Base-by-base conservation (phyloP, 2,888 invertebrate species). In the Bombylius discolor region DNA sequence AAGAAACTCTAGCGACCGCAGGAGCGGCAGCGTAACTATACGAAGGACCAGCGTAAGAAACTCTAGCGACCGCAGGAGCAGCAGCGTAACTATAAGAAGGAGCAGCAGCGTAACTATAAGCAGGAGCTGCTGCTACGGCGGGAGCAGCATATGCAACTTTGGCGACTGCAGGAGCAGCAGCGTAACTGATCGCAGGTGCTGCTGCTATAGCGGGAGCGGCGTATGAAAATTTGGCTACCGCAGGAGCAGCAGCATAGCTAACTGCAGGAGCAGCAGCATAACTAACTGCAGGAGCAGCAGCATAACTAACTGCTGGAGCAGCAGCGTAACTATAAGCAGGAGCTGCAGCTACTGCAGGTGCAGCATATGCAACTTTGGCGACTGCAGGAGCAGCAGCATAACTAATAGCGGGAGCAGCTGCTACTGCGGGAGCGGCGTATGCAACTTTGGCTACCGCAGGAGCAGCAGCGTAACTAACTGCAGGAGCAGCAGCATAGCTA, bases 41-140 rank as follows among this genome's bases (percentile, higher is more conserved):
- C 31, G 51, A 23, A 8, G 58, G 55, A 8, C 58, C 59, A 47
- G 59, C 61, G 53, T 65, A 62, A 3, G 67, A 66, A n/a, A 61
- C 61, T n/a, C n/a, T n/a, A n/a, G n/a, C n/a, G 3, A 51, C 55
- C 4, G 54, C 52, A 11, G 58, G 58, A 12, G 50, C 52, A 12
- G 34, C 48, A 34, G 34, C 34, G 7, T 34, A 34, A 7, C 34
- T n/a, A 6, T 6, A 5, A 11, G 14, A 23, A 14, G 52, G 49
- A 32, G 56, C 68, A 62, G 75, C 71, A 52, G 73, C 65, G 56
- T 65, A 64, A 60, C 73, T 68, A 53, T 58, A 56, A 56, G 49
- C 55, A 55, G 55, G 55, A 4, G 48, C 48, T 9, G 68, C 68
- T 33, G 66, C 66, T 58, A 66, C 64, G 47, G 66, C 58, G 46